phyloP scores from a whole-genome alignment of 1,140 invertebrate genomes.

The Galendromus occidentalis region DNA sequence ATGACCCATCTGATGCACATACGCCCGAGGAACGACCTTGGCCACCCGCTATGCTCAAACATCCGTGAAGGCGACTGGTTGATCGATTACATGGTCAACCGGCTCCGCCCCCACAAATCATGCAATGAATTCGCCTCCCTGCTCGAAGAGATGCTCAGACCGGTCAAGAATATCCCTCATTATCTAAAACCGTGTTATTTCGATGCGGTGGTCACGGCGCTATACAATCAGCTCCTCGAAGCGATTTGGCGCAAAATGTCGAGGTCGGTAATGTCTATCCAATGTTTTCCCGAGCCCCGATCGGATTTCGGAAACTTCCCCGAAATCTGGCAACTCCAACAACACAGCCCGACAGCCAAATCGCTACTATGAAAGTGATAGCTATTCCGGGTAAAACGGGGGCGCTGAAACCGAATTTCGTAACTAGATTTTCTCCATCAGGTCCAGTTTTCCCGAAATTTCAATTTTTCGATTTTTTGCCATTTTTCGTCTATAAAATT shows the following conservation, averaged over 20 bases:
- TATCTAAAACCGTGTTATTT: conserved; percentile 86
- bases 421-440: no score
- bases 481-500: no score
- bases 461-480: no score
- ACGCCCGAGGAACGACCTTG: conserved; percentile 66
- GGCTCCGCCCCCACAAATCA: conserved; percentile 41
- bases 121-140: conserved; percentile 35
- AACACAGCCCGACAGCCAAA: no score
- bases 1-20: conserved; percentile 57
- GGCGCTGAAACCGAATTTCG: no score
- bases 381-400: no score
- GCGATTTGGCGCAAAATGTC: conserved; percentile 41
- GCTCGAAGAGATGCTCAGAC: conserved; percentile 38
- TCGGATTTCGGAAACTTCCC: no score
- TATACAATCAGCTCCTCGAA: conserved; percentile 45
- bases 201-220: conserved; percentile 55
- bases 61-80: conserved; percentile 85
- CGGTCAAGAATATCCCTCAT: conserved; percentile 54
- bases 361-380: no score
- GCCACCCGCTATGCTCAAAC: conserved; percentile 85
- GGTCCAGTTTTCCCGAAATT: no score
- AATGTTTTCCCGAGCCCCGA: no score
- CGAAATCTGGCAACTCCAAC: no score
- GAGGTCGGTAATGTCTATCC: conserved; percentile 29
- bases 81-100: conserved; percentile 50